Percentiles rank a stretch among this genome's conserved stretches.
These are phyloP conservation scores for Maniola jurtina DNA, from an alignment of 1,140 invertebrate species.

Conservation along the genomic window DNA sequence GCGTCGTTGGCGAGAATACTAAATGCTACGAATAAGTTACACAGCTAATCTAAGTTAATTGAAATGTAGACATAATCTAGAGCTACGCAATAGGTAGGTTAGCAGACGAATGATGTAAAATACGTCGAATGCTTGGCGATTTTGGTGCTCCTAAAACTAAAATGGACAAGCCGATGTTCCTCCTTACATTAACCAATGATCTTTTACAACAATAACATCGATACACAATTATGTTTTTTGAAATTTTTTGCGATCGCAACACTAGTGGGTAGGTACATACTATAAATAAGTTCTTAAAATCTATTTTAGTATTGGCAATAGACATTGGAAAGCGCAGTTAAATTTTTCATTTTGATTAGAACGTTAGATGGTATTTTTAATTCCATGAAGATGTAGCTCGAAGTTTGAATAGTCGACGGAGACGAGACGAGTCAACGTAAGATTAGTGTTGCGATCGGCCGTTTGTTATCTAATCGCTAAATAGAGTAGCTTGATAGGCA, in stretches of 20 bases:
- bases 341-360: not conserved
- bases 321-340: not conserved
- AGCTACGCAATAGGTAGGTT: conserved; percentile 61
- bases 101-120: conserved; percentile 51
- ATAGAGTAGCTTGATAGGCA: conserved; percentile 25
- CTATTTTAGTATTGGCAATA: conserved; percentile 3
- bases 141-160: conserved; percentile 60
- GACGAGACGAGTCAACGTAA: not conserved
- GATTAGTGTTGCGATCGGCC: conserved; percentile 6
- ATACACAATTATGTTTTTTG: conserved; percentile 28
- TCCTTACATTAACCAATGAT: conserved; percentile 44
- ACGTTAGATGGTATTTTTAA: not conserved
- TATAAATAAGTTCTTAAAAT: conserved; percentile 5
- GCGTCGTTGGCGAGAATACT: conserved; percentile 33
- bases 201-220: conserved; percentile 33
- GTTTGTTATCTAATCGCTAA: conserved; percentile 22
- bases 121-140: conserved; percentile 53
- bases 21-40: conserved; percentile 56
- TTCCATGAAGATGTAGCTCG: not conserved
- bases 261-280: conserved; percentile 12
- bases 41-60: conserved; percentile 72
- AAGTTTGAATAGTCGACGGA: not conserved
- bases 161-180: conserved; percentile 47
- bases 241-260: conserved; percentile 21
- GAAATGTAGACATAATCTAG: conserved; percentile 58